Evolutionary conservation across 2,888 invertebrate species (phyloP), one percentile per base, ranked within the genome.

Genomic region (Heliothis peltigera): DNA sequence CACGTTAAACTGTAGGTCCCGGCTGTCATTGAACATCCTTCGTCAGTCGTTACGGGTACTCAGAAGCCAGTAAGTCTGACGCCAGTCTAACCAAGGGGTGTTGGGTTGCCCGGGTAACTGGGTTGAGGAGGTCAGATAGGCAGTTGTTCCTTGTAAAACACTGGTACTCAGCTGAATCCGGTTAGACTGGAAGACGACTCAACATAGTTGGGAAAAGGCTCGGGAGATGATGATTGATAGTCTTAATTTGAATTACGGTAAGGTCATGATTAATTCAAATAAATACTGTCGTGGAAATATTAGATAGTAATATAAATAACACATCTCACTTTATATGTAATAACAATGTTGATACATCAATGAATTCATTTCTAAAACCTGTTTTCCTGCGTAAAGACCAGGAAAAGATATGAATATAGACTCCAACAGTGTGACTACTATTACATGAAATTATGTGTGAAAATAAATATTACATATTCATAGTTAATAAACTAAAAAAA

Each of bases 391-490:
- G 35, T n/a, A 22, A 42, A 32, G 44, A 52, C 8, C 22, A 39
- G 17, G 18, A 60, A 67, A 53, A 56, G 22, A 28, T 28, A 28
- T 28, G 28, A 28, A 51, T n/a, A 64, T 2, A 62, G 2, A 46
- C 51, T 52, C 70, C 55, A 43, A 56, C 58, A 42, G 53, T 7
- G 48, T 46, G 51, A 44, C 18, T 12, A 44, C 55, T 44, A 48
- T 46, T 49, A 42, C n/a, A 6, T 46, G 1, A 46, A 49, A 69
- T 55, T 56, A 55, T 19, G 65, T 77, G 68, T 68, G 57, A 61
- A 71, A 70, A 54, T 59, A 62, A 71, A 69, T 63, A 68, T 77
- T 39, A 58, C 52, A 46, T 18, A 48, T 48, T 63, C 43, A 52
- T 57, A 12, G 35, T 19, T 58, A 55, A 57, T 61, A 0, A 43